phyloP scores from a whole-genome alignment of 2,888 invertebrate genomes.

The Venustoraphidia nigricollis region DNA sequence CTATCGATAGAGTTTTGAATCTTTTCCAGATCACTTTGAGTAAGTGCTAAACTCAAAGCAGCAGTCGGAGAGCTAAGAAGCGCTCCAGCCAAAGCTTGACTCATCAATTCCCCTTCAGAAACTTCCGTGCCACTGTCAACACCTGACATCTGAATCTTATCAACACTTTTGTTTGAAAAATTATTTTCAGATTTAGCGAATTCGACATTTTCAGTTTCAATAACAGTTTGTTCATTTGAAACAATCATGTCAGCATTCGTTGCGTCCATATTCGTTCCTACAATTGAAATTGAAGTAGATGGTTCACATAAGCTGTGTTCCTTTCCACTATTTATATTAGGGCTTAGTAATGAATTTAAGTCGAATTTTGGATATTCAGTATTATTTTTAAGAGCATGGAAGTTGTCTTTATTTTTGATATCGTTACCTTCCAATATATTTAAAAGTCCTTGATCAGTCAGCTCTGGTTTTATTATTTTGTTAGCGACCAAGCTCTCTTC shows the following conservation, averaged over 20 bases:
- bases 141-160: not conserved
- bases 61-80: conserved; percentile 3
- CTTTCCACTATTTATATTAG: not conserved
- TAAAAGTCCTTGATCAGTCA: conserved; percentile 1
- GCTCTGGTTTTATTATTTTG: not conserved
- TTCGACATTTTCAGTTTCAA: too few relatives aligned
- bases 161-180: too few relatives aligned
- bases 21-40: conserved; percentile 6
- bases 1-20: conserved; percentile 5
- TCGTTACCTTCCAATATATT: conserved; percentile 1
- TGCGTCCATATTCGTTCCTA: too few relatives aligned
- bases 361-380: conserved; percentile 15
- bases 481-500: not conserved
- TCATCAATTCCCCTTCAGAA: conserved; percentile 4
- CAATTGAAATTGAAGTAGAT: too few relatives aligned
- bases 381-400: not conserved
- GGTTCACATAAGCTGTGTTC: not conserved
- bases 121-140: conserved; percentile 1
- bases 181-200: too few relatives aligned
- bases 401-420: not conserved
- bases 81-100: conserved; percentile 2
- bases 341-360: conserved; percentile 16
- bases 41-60: not conserved
- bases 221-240: too few relatives aligned
- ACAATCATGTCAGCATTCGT: too few relatives aligned